These are phyloP conservation scores for Orthosia incerta DNA, from an alignment of 2,888 invertebrate genomes.

Conservation along the genomic window DNA sequence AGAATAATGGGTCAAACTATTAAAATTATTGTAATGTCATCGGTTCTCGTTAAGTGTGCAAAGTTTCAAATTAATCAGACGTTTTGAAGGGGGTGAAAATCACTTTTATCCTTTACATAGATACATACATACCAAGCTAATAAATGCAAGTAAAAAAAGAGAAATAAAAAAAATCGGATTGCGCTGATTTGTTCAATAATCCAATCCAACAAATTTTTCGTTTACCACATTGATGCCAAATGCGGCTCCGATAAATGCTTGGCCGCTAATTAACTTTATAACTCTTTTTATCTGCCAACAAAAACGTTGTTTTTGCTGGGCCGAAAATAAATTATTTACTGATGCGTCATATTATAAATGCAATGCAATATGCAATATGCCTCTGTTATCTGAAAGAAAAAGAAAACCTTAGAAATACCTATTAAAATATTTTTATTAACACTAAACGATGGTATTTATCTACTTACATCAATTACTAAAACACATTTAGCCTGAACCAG, in stretches of 20 bases:
- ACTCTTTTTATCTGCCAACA: conserved; percentile 34
- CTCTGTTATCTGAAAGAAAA: background rate
- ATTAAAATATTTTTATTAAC: background rate
- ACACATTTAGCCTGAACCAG: conserved; percentile 68
- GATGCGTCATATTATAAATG: background rate
- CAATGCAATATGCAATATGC: background rate
- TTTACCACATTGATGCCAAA: conserved; percentile 31
- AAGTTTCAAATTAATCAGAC: too few species aligned
- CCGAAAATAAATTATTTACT: conserved; percentile 7
- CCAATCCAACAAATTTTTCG: background rate
- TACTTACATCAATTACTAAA: conserved; percentile 30
- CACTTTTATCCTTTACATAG: too few species aligned
- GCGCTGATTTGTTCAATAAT: conserved; percentile 5
- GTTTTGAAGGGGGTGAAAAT: too few species aligned
- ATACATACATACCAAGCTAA: too few species aligned
- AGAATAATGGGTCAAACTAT: too few species aligned
- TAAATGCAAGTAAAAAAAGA: background rate
- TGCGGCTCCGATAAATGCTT: conserved; percentile 31
- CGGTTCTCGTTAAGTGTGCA: too few species aligned
- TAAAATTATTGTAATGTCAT: too few species aligned
- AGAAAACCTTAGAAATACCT: too few species aligned
- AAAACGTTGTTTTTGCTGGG: conserved; percentile 1
- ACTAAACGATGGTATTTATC: conserved; percentile 20
- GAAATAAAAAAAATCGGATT: background rate
- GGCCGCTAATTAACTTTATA: conserved; percentile 42